A percentile compares a stretch with the other conserved stretches of the same genome.
phyloP scores from a whole-genome alignment of 2,888 invertebrate genomes.

The Sarcophaga carnaria region DNA sequence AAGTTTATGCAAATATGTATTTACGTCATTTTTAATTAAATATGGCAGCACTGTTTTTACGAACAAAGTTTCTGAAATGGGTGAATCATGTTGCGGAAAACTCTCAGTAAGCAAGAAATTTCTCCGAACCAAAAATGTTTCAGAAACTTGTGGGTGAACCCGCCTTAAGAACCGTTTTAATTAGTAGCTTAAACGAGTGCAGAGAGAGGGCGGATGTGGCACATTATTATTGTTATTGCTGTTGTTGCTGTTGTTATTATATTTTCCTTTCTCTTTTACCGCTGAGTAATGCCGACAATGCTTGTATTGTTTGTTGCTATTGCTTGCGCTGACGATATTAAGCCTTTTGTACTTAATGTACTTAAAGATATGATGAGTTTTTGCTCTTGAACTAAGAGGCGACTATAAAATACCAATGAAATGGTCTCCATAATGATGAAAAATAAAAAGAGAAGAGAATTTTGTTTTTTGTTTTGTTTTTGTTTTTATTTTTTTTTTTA shows the following conservation, averaged over 20 bases:
- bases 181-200: conserved; percentile 65
- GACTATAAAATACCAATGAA: conserved; percentile 59
- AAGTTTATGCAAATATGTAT: too few relatives aligned
- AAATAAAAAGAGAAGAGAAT: conserved; percentile 21
- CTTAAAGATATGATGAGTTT: conserved; percentile 65
- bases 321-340: conserved; percentile 54
- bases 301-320: conserved; percentile 44
- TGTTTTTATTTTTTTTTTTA: conserved; percentile 2
- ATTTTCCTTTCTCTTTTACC: conserved; percentile 16
- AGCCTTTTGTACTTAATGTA: conserved; percentile 58
- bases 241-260: conserved; percentile 36
- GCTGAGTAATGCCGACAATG: conserved; percentile 15
- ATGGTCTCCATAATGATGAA: conserved; percentile 31
- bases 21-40: too few relatives aligned
- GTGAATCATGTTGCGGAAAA: too few relatives aligned
- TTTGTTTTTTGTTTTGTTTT: conserved; percentile 3
- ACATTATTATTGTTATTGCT: conserved; percentile 55
- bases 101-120: too few relatives aligned
- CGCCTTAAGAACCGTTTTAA: conserved; percentile 66
- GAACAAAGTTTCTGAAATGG: too few relatives aligned
- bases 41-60: too few relatives aligned
- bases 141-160: too few relatives aligned
- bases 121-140: too few relatives aligned
- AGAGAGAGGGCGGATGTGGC: conserved; percentile 59
- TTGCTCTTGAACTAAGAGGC: conserved; percentile 53